Base-by-base conservation (phyloP, 2,888 invertebrate genomes). In the Apotomis turbidana region DNA sequence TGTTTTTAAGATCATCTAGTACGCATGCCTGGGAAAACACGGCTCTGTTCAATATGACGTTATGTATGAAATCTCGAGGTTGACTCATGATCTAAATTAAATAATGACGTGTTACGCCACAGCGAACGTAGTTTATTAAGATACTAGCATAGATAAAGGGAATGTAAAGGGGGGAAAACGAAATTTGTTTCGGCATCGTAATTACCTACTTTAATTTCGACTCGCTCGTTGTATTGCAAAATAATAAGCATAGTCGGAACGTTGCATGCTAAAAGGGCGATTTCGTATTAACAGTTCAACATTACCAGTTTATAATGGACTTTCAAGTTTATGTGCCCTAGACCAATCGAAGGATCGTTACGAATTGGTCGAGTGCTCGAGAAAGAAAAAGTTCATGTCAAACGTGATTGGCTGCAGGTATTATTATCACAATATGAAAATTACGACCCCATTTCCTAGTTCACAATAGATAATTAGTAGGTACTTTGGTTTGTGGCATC, bases 181-280 rank as follows among this genome's bases (percentile, higher is more conserved):
- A 38, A 70, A 60, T 63, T 54, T 51, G 60, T 71, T 71, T 71
- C 62, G 71, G 72, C 76, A 66, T 49, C 41, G 73, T 73, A 80
- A 75, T 68, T 74, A 71, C 69, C 73, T 75, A 68, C 55, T 70
- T 80, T 80, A 27, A 27, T 76, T 57, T 74, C 80, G 79, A 82
- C 78, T 74, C 66, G 78, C 75, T 77, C 79, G 81, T 78, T 80
- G 85, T 81, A 85, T 86, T 82, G 80, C 79, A 78, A 78, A 78
- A 80, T 84, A 85, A 83, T 81, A 76, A 78, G 75, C 74, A 59
- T 59, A 66, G 73, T 74, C 70, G 68, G 64, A 67, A 67, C 64
- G 73, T 86, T 78, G 86, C 85, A 83, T 86, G 87, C 72, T 79
- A 71, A 83, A 84, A 81, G 80, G 79, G 81, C 78, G 74, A 80